Evolutionary conservation across 2,888 invertebrate genomes (phyloP).

Genomic region (Yponomeuta cagnagella): DNA sequence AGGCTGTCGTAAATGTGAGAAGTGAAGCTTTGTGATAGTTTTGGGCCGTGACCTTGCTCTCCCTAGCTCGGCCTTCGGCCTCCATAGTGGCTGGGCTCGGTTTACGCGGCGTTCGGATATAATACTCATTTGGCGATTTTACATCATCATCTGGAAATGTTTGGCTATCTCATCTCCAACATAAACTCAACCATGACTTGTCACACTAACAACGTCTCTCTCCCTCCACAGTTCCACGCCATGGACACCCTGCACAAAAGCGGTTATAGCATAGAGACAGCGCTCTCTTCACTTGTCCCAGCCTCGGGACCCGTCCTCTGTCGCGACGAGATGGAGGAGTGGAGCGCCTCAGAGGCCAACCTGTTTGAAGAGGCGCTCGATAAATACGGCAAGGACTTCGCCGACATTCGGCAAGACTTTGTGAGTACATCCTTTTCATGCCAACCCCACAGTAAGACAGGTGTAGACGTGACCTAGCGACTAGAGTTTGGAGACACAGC

Average conservation of each 20-base stretch:
- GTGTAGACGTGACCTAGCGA: slow-evolving; percentile 63
- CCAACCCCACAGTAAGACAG: not conserved
- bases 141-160: too few relatives aligned
- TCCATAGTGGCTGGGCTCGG: too few relatives aligned
- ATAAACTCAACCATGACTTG: not conserved
- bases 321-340: slow-evolving; percentile 99
- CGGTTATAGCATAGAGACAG: slow-evolving; percentile 92
- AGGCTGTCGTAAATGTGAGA: too few relatives aligned
- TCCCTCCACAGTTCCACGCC: slow-evolving; percentile 89
- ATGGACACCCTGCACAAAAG: slow-evolving; percentile 98
- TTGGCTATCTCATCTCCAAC: not conserved
- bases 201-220: not conserved
- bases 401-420: slow-evolving; percentile 98
- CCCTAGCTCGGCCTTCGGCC: too few relatives aligned
- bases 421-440: slow-evolving; percentile 74
- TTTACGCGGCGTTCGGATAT: too few relatives aligned
- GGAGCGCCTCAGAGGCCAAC: slow-evolving; percentile 99
- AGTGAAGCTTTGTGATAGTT: too few relatives aligned
- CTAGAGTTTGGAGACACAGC: slow-evolving; percentile 81
- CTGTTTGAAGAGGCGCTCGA: slow-evolving; percentile 99
- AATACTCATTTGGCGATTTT: too few relatives aligned
- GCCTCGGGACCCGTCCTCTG: slow-evolving; percentile 96
- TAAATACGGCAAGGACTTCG: slow-evolving; percentile 99
- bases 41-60: too few relatives aligned
- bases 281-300: slow-evolving; percentile 94